Conservation (phyloP, 2,888 invertebrate genomes). For the Rosalia funebris region DNA sequence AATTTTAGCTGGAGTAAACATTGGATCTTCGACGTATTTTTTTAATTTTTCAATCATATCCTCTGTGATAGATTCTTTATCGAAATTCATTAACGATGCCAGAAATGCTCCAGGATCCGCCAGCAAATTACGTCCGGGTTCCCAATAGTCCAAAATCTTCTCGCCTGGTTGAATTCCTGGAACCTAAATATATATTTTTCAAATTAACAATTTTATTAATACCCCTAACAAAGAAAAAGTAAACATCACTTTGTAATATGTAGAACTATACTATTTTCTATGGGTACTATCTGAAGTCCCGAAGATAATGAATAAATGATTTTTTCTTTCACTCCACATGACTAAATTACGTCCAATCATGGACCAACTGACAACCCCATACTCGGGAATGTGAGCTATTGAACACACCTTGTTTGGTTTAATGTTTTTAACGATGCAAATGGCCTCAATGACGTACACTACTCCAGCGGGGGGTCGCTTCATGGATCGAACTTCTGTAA, state of each 20-base stretch:
- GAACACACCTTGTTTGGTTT: constrained; percentile 79
- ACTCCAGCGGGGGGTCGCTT: constrained; percentile 91
- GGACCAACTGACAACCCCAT: no score
- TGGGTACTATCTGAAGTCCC: no score
- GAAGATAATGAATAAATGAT: no score
- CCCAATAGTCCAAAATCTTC: constrained; percentile 90
- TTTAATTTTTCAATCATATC: constrained; percentile 84
- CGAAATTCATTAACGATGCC: constrained; percentile 83
- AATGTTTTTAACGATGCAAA: constrained; percentile 84
- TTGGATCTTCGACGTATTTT: constrained; percentile 79
- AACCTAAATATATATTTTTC: constrained; percentile 66
- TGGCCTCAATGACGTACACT: constrained; percentile 81
- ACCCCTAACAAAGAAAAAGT: no score
- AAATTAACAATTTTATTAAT: no score
- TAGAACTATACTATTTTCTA: no score
- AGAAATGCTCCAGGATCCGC: constrained; percentile 86
- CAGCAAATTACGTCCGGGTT: constrained; percentile 83
- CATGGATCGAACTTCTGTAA: constrained; percentile 92
- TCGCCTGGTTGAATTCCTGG: constrained; percentile 77
- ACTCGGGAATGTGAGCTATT: no score
- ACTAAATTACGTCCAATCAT: no score
- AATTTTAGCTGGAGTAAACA: constrained; percentile 84
- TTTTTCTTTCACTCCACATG: no score
- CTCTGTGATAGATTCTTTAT: constrained; percentile 86
- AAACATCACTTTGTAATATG: neutral